Conservation (phyloP, 1,140 invertebrate genomes). For the Mercenaria mercenaria region DNA sequence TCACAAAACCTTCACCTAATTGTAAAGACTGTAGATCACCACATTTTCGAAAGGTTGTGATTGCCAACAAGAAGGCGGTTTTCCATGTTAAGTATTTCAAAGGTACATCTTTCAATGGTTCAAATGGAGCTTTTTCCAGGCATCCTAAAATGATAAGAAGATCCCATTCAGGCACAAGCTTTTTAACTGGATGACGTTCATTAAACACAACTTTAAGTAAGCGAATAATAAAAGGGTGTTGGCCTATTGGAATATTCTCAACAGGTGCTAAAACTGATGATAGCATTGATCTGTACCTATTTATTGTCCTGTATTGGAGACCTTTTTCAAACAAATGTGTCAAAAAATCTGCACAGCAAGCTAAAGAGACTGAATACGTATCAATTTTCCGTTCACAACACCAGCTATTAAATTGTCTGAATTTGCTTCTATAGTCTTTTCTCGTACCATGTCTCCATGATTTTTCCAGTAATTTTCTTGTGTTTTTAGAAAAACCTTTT, state of each 20-base stretch:
- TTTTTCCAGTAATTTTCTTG: conserved; percentile 16
- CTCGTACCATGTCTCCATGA: conserved; percentile 40
- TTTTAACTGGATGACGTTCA: conserved; percentile 9
- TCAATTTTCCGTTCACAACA: conserved; percentile 38
- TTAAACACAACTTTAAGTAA: conserved; percentile 32
- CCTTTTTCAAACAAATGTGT: conserved; percentile 38
- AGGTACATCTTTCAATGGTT: no score
- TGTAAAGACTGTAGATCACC: conserved; percentile 41
- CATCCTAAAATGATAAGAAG: conserved; percentile 28
- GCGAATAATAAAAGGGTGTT: conserved; percentile 39
- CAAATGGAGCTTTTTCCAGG: not conserved
- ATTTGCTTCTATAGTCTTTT: conserved; percentile 51
- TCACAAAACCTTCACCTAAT: conserved; percentile 32
- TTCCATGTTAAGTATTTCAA: conserved; percentile 40
- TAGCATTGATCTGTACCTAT: conserved; percentile 49
- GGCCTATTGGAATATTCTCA: conserved; percentile 30
- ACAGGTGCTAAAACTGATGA: conserved; percentile 48
- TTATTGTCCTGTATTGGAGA: conserved; percentile 38
- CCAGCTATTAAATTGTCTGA: conserved; percentile 55
- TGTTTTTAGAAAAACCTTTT: conserved; percentile 47
- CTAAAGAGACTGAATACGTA: no score
- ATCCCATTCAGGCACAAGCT: conserved; percentile 42
- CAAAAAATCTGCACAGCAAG: conserved; percentile 44
- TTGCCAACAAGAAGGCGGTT: conserved; percentile 19
- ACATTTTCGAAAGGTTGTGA: conserved; percentile 37